These are phyloP conservation scores for Melanocharis versteri DNA, from an alignment of 2,113 vertebrate species.

Conservation along the genomic window DNA sequence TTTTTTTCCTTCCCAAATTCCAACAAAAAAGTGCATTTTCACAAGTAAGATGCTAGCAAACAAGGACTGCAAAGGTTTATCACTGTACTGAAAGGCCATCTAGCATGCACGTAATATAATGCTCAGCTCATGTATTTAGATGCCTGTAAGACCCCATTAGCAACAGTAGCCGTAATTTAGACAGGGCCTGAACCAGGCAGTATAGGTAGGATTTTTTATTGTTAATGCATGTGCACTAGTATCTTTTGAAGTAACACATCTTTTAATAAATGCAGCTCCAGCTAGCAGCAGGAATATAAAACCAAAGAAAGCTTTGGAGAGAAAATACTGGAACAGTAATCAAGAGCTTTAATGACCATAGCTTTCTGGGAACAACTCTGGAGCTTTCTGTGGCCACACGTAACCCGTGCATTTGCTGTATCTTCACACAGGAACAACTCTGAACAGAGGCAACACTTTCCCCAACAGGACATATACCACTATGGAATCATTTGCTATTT, in stretches of 20 bases:
- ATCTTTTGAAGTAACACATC: not conserved
- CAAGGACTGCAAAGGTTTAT: not conserved
- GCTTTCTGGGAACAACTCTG: not conserved
- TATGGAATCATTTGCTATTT: not conserved
- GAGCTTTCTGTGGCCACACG: not conserved
- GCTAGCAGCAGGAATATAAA: not conserved
- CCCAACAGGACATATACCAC: not conserved
- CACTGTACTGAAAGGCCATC: not conserved
- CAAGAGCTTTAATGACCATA: not conserved
- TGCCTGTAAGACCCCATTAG: accelerated
- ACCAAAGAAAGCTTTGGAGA: not conserved
- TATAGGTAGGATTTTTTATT: not conserved
- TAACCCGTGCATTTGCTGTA: accelerated
- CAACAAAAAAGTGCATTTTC: not conserved
- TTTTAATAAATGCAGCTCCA: not conserved
- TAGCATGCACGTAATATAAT: not conserved
- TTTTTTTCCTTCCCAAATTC: not conserved
- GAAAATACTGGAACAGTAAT: not conserved
- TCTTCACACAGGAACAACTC: not conserved
- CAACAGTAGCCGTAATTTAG: not conserved
- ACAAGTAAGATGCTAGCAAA: not conserved
- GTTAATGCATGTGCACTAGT: not conserved
- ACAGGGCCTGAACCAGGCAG: not conserved
- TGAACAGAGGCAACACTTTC: not conserved
- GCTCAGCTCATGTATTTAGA: not conserved